A percentile compares a stretch with the other conserved stretches of the same genome.
These are phyloP conservation scores for Leptocoma aspasia DNA, from an alignment of 2,113 vertebrate species.

Conservation along the genomic window DNA sequence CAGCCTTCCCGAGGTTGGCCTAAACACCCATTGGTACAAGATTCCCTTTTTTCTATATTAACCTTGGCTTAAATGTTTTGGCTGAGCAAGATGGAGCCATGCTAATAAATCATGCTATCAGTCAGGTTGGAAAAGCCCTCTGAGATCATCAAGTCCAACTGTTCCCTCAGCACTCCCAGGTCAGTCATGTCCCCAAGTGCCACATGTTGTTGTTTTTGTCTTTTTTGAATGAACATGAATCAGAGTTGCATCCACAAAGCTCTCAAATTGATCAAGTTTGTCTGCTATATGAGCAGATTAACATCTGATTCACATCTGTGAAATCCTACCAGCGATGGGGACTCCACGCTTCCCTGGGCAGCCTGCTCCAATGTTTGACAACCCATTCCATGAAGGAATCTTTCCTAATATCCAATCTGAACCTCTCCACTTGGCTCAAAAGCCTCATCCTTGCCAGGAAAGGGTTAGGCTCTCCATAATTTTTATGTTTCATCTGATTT, in stretches of 20 bases:
- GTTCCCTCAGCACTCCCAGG: neutral
- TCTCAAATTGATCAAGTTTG: no score
- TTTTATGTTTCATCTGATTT: neutral
- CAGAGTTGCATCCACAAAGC: no score
- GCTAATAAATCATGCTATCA: neutral
- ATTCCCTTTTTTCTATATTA: neutral
- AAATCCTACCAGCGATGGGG: neutral
- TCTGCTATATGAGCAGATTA: no score
- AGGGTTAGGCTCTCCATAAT: neutral
- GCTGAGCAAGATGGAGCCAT: neutral
- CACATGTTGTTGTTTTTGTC: no score
- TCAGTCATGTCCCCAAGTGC: neutral
- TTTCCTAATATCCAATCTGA: neutral
- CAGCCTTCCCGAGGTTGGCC: accelerated
- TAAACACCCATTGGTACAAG: accelerated
- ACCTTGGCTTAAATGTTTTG: neutral
- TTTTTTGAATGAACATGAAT: no score
- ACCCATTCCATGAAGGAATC: neutral
- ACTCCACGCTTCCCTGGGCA: neutral
- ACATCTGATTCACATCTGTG: no score
- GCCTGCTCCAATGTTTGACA: neutral
- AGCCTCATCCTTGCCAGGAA: neutral
- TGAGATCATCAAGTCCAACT: neutral
- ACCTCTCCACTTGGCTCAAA: neutral
- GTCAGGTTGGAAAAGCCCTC: neutral